Conservation (phyloP, 2,888 invertebrate species). For the Tiliacea citrago region DNA sequence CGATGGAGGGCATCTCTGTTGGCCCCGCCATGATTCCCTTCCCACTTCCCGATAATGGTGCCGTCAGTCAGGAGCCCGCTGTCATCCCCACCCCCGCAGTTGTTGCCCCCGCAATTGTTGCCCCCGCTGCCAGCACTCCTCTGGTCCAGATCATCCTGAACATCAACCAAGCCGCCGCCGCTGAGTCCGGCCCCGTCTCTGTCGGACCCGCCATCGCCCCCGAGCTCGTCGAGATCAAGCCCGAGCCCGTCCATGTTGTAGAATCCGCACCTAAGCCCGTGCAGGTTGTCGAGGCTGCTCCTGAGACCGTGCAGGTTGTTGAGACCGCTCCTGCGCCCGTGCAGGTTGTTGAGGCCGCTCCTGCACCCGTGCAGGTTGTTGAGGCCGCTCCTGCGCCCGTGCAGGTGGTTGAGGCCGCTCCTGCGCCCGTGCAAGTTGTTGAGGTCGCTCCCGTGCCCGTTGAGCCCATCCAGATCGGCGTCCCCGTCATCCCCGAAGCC, state of each 20-base stretch:
- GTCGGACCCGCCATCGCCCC: slow-evolving; percentile 41
- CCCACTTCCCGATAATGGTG: slow-evolving; percentile 57
- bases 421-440: slow-evolving; percentile 36
- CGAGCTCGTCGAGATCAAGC: slow-evolving; percentile 37
- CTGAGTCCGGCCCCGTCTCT: slow-evolving; percentile 38
- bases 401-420: slow-evolving; percentile 47
- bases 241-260: slow-evolving; percentile 52
- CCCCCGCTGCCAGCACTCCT: slow-evolving; percentile 56
- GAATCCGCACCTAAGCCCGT: slow-evolving; percentile 51
- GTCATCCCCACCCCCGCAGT: slow-evolving; percentile 30
- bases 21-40: slow-evolving; percentile 66
- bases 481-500: slow-evolving; percentile 71
- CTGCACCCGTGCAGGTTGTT: slow-evolving; percentile 35
- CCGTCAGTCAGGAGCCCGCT: slow-evolving; percentile 17
- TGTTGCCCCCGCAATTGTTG: slow-evolving; percentile 28
- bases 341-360: slow-evolving; percentile 44
- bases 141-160: slow-evolving; percentile 72
- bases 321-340: slow-evolving; percentile 48
- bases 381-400: slow-evolving; percentile 49
- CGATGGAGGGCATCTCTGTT: slow-evolving; percentile 50
- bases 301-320: slow-evolving; percentile 35
- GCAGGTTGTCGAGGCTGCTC: slow-evolving; percentile 41
- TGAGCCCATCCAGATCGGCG: slow-evolving; percentile 59
- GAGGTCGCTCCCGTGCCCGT: slow-evolving; percentile 51
- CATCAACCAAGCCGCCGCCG: slow-evolving; percentile 62